phyloP scores from a whole-genome alignment of 2,797 vertebrate species.

The Florisuga fusca region DNA sequence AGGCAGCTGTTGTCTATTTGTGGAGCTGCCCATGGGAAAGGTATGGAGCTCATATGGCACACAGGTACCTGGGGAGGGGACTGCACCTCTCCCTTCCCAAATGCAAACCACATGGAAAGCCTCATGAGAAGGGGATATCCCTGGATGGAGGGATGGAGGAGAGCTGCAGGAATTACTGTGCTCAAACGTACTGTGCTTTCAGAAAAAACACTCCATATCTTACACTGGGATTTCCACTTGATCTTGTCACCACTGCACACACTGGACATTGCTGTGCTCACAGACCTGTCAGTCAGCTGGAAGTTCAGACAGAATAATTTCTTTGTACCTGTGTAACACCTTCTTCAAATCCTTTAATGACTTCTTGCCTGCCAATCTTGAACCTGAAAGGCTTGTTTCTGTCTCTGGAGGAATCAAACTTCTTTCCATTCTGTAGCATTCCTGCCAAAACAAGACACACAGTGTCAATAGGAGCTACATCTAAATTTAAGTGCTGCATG shows the following conservation, averaged over 20 bases:
- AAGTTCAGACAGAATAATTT: neutral
- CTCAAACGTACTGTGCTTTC: accelerated
- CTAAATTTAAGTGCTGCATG: neutral
- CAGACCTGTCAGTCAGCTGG: neutral
- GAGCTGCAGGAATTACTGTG: neutral
- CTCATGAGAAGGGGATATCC: neutral
- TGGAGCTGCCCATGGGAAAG: neutral
- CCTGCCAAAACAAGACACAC: slow-evolving; percentile 81
- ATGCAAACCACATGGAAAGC: neutral
- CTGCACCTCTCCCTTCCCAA: neutral
- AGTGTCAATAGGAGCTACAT: neutral
- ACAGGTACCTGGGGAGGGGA: neutral
- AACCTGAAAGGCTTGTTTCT: slow-evolving; percentile 99
- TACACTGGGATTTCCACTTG: neutral
- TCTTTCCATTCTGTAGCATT: slow-evolving; percentile 98
- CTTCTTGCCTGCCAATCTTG: slow-evolving; percentile 94
- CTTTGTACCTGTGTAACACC: slow-evolving; percentile 91
- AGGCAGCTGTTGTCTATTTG: neutral
- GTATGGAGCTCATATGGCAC: neutral
- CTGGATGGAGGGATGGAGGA: neutral
- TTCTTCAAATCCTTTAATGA: slow-evolving; percentile 99
- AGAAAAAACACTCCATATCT: neutral
- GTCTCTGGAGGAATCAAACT: slow-evolving; percentile 99
- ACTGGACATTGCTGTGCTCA: neutral
- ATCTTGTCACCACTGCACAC: neutral